Evolutionary conservation across 2,888 invertebrate species (phyloP), one percentile per base, ranked within the genome.

Genomic region (Lasioglossum villosulum): DNA sequence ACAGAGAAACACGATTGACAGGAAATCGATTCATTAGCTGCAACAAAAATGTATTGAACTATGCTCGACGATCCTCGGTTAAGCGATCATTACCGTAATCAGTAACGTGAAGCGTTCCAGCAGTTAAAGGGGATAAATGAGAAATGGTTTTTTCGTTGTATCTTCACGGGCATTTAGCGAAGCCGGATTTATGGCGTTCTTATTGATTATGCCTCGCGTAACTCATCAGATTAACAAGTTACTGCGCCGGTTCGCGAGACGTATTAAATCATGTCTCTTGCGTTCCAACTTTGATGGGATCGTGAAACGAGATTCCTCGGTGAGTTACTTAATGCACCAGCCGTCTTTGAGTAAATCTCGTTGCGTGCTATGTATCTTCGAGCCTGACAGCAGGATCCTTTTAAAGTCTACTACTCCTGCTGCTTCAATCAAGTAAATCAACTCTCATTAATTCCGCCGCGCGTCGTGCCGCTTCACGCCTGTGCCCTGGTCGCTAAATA

Each of bases 211-310:
- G 66, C 75, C 59, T 48, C 68, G 68, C 75, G 84, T 72, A 80
- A 80, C 79, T 85, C 80, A 78, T 76, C 76, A 48, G 80, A 75
- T 88, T 88, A 87, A 82, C 78, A 63, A 87, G 88, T 80, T 77
- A 75, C 82, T 34, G 75, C 66, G 39, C 27, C 5, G 70, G 52
- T 71, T 74, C 77, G 48, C n/a, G 48, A 59, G 78, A 39, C 72
- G 48, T 78, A 63, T 78, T 86, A 75, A 86, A 86, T 86, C 86
- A 78, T 82, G 78, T 59, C 72, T 34, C 82, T 74, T 74, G 68
- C 66, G 80, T 56, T 74, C 73, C 73, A 82, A 80, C 73, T 82
- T 82, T 82, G 82, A 82, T 68, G 82, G 80, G 80, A 82, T 82
- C 73, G 34, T 42, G 80, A 56, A 82, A 74, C 82, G 68, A 82